A percentile compares a stretch with the other conserved stretches of the same genome.
These are phyloP conservation scores for Anguilla pacifica DNA, from an alignment of 2,797 vertebrate genomes.

Conservation along the genomic window DNA sequence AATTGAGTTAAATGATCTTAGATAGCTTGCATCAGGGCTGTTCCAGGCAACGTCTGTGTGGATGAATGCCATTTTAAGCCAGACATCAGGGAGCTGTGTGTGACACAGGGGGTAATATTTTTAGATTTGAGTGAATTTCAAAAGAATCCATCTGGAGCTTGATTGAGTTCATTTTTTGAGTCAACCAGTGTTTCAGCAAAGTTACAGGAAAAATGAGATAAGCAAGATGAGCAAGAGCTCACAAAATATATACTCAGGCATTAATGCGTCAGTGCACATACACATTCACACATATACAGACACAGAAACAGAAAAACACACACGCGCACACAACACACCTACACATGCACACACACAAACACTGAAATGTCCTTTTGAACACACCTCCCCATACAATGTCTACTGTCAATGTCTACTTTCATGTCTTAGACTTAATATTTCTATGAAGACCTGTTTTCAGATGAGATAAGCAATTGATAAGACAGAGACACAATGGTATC, in stretches of 20 bases:
- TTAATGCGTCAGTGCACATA: conserved; percentile 21
- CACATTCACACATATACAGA: not conserved
- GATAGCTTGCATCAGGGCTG: not conserved
- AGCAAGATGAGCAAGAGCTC: not conserved
- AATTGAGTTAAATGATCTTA: not conserved
- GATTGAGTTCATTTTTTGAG: conserved; percentile 38
- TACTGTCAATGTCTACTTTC: not conserved
- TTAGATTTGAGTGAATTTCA: conserved; percentile 49
- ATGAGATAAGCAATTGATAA: not conserved
- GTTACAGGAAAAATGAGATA: not conserved
- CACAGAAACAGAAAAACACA: not conserved
- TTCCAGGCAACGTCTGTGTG: not conserved
- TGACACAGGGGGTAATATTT: conserved; percentile 45
- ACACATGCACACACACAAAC: not conserved
- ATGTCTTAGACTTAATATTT: not conserved
- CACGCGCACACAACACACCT: not conserved
- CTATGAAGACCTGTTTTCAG: too few relatives aligned
- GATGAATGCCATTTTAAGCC: conserved; percentile 39
- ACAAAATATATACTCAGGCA: conserved; percentile 29
- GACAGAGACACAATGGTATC: not conserved
- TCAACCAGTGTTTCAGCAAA: conserved; percentile 34
- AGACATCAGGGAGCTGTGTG: conserved; percentile 38
- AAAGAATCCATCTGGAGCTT: conserved; percentile 46
- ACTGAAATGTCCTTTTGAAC: not conserved
- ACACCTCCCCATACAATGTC: too few relatives aligned